Percentiles rank a stretch among this genome's conserved stretches.
These are phyloP conservation scores for Melikaiella ostensackeni DNA, from an alignment of 2,888 invertebrate genomes.

Conservation along the genomic window DNA sequence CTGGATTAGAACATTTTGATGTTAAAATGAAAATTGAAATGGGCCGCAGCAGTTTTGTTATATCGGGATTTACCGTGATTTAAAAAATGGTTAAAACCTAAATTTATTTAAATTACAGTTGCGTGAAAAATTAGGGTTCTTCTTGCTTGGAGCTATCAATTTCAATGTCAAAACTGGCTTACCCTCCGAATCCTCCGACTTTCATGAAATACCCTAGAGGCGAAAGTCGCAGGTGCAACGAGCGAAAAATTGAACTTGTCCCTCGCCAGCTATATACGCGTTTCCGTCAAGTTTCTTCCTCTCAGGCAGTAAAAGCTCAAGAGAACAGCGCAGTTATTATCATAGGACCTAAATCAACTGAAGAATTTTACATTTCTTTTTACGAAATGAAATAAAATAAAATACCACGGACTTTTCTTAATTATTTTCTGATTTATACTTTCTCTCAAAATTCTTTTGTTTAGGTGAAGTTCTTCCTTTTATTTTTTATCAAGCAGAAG, in stretches of 20 bases:
- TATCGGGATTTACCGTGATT: too few species aligned
- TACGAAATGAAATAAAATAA: too few species aligned
- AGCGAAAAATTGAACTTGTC: slow-evolving; percentile 67
- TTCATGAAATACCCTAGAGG: slow-evolving; percentile 29
- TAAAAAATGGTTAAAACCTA: too few species aligned
- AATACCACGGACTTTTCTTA: too few species aligned
- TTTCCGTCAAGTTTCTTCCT: slow-evolving; percentile 55
- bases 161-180: not conserved
- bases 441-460: not conserved
- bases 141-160: slow-evolving; percentile 17
- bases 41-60: too few species aligned
- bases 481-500: not conserved
- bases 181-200: slow-evolving; percentile 15
- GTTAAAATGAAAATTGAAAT: too few species aligned
- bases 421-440: not conserved
- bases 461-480: not conserved
- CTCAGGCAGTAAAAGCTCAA: slow-evolving; percentile 24
- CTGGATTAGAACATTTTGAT: too few species aligned
- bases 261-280: slow-evolving; percentile 55
- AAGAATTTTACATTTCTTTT: not conserved
- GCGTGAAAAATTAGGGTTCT: not conserved
- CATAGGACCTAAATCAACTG: slow-evolving; percentile 6
- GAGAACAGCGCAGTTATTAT: slow-evolving; percentile 48
- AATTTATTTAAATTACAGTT: too few species aligned
- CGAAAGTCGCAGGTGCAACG: slow-evolving; percentile 66